Percentiles rank a stretch among this genome's conserved stretches.
Conservation (phyloP, 2,797 vertebrate genomes). For the Squalus acanthias region DNA sequence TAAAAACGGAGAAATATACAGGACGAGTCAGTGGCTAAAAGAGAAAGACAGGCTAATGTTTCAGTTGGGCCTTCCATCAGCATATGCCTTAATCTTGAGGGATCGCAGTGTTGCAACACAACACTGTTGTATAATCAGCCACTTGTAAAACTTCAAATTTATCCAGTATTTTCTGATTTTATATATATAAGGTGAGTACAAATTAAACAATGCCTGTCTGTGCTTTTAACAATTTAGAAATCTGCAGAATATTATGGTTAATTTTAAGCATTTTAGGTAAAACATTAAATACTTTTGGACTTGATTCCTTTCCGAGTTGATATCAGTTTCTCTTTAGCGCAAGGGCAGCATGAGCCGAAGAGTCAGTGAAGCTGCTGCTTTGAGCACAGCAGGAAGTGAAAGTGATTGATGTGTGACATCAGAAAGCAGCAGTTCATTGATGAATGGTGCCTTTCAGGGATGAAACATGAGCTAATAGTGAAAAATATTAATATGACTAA, state of each 20-base stretch:
- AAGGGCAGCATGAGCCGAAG: not conserved
- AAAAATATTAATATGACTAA: not conserved
- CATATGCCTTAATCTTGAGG: not conserved
- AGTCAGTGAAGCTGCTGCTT: not conserved
- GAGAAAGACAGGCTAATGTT: not conserved
- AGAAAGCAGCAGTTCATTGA: not conserved
- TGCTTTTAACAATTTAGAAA: not conserved
- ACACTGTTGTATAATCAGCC: not conserved
- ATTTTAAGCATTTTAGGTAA: not conserved
- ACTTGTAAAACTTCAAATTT: not conserved
- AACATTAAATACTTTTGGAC: not conserved
- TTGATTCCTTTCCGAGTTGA: not conserved
- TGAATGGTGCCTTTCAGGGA: not conserved
- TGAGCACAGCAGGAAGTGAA: not conserved
- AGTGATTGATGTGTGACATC: not conserved
- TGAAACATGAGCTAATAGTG: not conserved
- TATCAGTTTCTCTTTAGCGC: not conserved
- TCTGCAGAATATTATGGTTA: not conserved
- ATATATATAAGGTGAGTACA: not conserved
- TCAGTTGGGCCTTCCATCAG: not conserved
- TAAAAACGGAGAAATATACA: not conserved
- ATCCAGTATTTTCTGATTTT: not conserved
- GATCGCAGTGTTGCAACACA: not conserved
- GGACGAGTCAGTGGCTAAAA: not conserved
- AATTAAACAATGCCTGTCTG: not conserved